Evolutionary conservation across 2,888 invertebrate species (phyloP).

Genomic region (Cryptocheilus praepositus): DNA sequence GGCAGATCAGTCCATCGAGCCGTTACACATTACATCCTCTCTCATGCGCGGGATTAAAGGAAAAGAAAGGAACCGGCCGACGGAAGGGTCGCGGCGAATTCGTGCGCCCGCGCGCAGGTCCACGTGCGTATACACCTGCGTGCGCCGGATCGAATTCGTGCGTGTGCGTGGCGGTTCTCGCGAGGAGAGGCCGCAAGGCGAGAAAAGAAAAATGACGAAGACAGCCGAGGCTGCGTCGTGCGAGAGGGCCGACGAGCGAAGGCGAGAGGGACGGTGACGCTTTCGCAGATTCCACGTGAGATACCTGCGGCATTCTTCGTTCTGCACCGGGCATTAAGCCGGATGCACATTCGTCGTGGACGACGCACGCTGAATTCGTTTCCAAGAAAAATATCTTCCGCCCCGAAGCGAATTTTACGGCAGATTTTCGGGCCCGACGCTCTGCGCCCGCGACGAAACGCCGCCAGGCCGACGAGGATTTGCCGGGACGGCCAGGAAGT

Average conservation of each 20-base stretch:
- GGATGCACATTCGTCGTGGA: conserved; percentile 61
- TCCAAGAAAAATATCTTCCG: conserved; percentile 59
- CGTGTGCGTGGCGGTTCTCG: too few species aligned
- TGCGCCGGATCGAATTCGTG: too few species aligned
- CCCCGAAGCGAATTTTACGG: conserved; percentile 56
- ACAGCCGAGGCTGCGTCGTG: conserved; percentile 25
- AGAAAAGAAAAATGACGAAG: conserved; percentile 14
- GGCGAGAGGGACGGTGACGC: conserved; percentile 47
- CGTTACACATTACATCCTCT: too few species aligned
- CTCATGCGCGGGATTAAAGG: background rate
- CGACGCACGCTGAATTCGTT: conserved; percentile 52
- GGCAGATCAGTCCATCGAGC: too few species aligned
- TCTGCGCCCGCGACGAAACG: too few species aligned
- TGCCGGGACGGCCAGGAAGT: too few species aligned
- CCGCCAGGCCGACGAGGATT: too few species aligned
- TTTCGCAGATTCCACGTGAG: conserved; percentile 61
- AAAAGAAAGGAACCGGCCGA: background rate
- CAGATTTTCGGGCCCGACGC: conserved; percentile 36
- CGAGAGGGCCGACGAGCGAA: conserved; percentile 27
- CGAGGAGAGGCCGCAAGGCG: conserved; percentile 3
- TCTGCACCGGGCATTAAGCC: conserved; percentile 56
- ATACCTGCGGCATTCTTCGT: conserved; percentile 61
- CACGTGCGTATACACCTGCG: too few species aligned
- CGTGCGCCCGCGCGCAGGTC: too few species aligned
- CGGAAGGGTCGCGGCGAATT: background rate